These are phyloP conservation scores for Megatriorchis doriae DNA, from an alignment of 2,113 vertebrate genomes.

Conservation along the genomic window DNA sequence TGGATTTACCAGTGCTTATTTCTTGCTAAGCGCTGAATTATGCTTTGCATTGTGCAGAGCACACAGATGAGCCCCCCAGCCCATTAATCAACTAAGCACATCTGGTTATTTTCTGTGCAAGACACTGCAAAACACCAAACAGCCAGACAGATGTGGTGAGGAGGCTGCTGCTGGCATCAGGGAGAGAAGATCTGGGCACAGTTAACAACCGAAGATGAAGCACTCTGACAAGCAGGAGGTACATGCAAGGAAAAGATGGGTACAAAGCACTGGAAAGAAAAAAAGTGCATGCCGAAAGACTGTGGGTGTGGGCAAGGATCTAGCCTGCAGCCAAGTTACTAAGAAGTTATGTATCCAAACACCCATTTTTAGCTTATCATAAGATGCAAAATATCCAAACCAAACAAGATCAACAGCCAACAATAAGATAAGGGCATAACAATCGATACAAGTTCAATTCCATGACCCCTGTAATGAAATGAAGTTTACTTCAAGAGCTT, in stretches of 20 bases:
- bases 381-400: neutral
- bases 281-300: fast-evolving
- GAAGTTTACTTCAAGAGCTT: neutral
- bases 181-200: neutral
- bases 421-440: neutral
- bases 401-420: neutral
- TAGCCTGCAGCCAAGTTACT: neutral
- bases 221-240: neutral
- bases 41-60: neutral
- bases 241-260: neutral
- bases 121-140: neutral
- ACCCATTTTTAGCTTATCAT: neutral
- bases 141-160: fast-evolving
- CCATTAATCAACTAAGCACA: neutral
- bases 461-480: neutral
- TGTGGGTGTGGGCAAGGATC: neutral
- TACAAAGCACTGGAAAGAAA: neutral
- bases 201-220: neutral
- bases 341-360: neutral
- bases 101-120: neutral
- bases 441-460: neutral
- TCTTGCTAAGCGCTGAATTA: neutral
- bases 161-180: neutral
- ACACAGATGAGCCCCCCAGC: neutral
- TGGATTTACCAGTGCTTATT: neutral